phyloP scores from a whole-genome alignment of 1,140 invertebrate species.

The Orussus abietinus region DNA sequence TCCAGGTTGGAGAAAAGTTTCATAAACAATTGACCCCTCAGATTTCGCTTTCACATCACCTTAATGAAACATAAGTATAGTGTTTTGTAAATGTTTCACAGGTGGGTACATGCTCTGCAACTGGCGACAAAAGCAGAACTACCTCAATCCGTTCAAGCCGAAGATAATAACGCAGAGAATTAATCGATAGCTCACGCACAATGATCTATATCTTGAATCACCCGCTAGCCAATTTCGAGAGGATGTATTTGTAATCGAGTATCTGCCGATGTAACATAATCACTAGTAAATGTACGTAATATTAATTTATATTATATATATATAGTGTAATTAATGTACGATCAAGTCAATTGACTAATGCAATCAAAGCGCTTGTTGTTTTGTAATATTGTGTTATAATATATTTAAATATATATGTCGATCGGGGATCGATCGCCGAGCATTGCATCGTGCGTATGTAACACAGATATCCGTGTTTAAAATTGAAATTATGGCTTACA shows the following conservation, averaged over 20 bases:
- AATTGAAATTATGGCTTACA: too few species aligned
- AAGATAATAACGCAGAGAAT: constrained; percentile 32
- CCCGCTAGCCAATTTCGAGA: constrained; percentile 39
- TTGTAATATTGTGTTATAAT: constrained; percentile 51
- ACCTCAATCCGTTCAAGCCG: constrained; percentile 31
- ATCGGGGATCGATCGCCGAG: constrained; percentile 26
- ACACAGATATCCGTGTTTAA: too few species aligned
- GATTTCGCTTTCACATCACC: too few species aligned
- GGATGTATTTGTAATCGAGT: too few species aligned
- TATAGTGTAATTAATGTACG: constrained; percentile 21
- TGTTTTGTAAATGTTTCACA: constrained; percentile 24
- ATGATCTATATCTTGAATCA: too few species aligned
- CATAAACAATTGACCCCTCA: too few species aligned
- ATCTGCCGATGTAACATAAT: constrained; percentile 36
- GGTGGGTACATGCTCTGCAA: constrained; percentile 51
- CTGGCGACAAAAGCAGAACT: constrained; percentile 55
- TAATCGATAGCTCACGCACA: constrained; percentile 34
- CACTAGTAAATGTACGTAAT: constrained; percentile 24
- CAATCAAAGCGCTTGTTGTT: constrained; percentile 47
- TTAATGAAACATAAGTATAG: constrained; percentile 16
- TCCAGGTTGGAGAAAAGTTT: too few species aligned
- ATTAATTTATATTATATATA: constrained; percentile 41
- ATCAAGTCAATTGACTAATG: constrained; percentile 35
- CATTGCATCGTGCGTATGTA: too few species aligned
- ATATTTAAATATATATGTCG: constrained; percentile 50